Evolutionary conservation across 1,140 invertebrate species (phyloP), one percentile per base, ranked within the genome.

Genomic region (Venturia canescens): DNA sequence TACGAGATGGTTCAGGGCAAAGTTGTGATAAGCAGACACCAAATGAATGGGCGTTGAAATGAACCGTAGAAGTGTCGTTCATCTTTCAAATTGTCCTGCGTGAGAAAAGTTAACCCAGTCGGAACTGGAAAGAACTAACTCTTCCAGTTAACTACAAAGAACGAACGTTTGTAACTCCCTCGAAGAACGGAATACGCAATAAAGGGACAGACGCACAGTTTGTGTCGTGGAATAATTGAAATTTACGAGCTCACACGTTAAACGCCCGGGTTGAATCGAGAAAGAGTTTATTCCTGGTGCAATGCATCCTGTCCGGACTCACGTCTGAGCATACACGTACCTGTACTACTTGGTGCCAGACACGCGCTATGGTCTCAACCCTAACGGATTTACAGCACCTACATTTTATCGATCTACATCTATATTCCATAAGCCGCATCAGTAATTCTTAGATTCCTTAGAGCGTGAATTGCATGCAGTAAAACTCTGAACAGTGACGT

Each of bases 201-300:
- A 88, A 88, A 89, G 87, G 87, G 83, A 83, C 84, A 84, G 38
- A 4, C 6, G 15, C 26, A 53, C 21, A 27, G 4, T 23, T 13
- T 76, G 84, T 84, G 85, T 87, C 85, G 84, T 67, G 82, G 79
- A 83, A 87, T 89, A 87, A 89, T 89, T 88, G 87, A 85, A 87
- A 89, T 83, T 84, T 88, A 88, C 86, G 85, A 84, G 81, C 82
- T 82, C 82, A 81, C 78, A 71, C 81, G 84, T 44, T 71, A 84
- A 82, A 88, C 82, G 84, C 83, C 13, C 16, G 23, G 23, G 1
- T 27, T 66, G 15, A 85, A 86, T 83, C 84, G 83, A 84, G 83
- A 83, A 86, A 87, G 84, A 85, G 83, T 50, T 84, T 29, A 70
- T 27, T 87, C 83, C 82, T 74, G 72, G 21, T 80, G 79, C 87